These are phyloP conservation scores for Nerophis lumbriciformis DNA, from an alignment of 2,113 vertebrate species.

Conservation along the genomic window DNA sequence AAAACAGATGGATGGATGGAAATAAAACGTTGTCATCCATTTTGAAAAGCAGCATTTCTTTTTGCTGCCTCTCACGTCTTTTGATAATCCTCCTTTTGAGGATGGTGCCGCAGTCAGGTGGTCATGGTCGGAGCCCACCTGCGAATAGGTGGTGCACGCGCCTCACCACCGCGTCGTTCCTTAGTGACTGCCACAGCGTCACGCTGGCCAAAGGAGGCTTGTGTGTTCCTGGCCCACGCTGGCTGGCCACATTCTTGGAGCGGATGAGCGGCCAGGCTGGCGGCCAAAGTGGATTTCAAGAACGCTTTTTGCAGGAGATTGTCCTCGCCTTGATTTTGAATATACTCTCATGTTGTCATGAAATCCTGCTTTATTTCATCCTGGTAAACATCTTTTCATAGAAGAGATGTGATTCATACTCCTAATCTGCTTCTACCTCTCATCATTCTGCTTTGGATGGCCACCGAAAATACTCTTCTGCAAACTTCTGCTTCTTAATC, in stretches of 20 bases:
- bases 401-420: not conserved
- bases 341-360: not conserved
- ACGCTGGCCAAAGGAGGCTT: constrained; percentile 25
- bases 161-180: no score
- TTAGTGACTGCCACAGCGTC: no score
- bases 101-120: no score
- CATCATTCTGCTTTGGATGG: no score
- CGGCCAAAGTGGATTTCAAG: constrained; percentile 66
- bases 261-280: constrained; percentile 48
- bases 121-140: no score
- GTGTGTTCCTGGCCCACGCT: constrained; percentile 55
- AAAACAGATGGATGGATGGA: not conserved
- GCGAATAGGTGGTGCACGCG: no score
- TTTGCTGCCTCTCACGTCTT: no score
- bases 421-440: not conserved
- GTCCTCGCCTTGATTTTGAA: constrained; percentile 25
- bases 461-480: not conserved
- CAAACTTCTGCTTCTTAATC: not conserved
- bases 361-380: constrained; percentile 15
- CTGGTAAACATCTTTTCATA: constrained; percentile 19
- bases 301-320: constrained; percentile 29
- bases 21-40: no score
- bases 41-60: not conserved
- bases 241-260: constrained; percentile 60
- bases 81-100: no score